Evolutionary conservation across 2,888 invertebrate genomes (phyloP).

Genomic region (Lasioglossum zephyrum): DNA sequence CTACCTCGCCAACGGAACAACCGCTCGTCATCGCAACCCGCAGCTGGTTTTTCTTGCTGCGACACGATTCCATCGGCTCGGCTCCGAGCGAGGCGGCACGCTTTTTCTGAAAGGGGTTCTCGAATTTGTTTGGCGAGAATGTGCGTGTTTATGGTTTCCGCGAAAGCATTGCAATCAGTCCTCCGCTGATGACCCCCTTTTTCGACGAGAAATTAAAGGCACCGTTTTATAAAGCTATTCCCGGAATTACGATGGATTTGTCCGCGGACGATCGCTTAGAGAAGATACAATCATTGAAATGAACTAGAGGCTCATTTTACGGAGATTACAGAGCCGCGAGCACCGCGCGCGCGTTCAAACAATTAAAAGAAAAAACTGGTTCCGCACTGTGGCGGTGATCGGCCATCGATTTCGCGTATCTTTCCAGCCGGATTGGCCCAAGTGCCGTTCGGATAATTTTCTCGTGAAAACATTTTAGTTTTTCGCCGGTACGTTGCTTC

Average conservation of each 20-base stretch:
- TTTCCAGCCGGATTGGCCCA: too few relatives aligned
- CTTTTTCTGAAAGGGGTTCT: constrained; percentile 18
- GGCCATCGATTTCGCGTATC: background rate
- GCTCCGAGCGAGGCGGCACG: background rate
- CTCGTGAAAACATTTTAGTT: background rate
- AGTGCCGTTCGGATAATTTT: background rate
- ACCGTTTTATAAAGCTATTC: constrained; percentile 54
- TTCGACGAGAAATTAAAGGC: constrained; percentile 59
- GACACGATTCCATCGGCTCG: background rate
- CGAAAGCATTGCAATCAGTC: constrained; percentile 73
- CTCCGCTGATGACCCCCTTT: constrained; percentile 68
- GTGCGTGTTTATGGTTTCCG: constrained; percentile 76
- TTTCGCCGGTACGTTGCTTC: background rate
- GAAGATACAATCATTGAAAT: constrained; percentile 13
- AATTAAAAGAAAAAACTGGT: constrained; percentile 47
- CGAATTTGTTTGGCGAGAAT: constrained; percentile 42
- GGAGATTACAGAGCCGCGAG: constrained; percentile 17
- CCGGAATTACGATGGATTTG: constrained; percentile 49
- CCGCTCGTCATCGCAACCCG: background rate
- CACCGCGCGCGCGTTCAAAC: constrained; percentile 1
- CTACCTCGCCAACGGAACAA: background rate
- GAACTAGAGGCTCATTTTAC: constrained; percentile 10
- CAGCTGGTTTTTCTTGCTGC: background rate
- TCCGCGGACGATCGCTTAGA: constrained; percentile 11
- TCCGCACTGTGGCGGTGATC: background rate